Percentiles rank a stretch among this genome's conserved stretches.
These are phyloP conservation scores for Noctua pronuba DNA, from an alignment of 2,888 invertebrate genomes.

Conservation along the genomic window DNA sequence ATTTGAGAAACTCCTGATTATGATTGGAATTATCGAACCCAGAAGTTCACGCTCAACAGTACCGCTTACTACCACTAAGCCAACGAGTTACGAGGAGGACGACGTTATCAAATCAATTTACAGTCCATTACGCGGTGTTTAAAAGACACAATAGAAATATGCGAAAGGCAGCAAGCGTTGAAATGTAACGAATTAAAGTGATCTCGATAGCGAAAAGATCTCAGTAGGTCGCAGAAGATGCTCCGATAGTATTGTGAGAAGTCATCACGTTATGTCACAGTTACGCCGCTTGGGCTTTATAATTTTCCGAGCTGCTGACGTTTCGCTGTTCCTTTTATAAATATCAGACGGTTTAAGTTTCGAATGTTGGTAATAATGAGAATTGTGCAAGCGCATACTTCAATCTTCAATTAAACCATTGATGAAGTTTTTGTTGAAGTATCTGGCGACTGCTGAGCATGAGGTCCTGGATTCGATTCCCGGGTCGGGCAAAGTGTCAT, in stretches of 20 bases:
- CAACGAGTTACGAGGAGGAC: slow-evolving; percentile 2
- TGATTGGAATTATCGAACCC: background rate
- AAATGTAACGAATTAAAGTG: slow-evolving; percentile 72
- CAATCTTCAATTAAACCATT: background rate
- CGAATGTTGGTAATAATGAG: slow-evolving; percentile 63
- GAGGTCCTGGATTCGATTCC: no score
- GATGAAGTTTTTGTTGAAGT: background rate
- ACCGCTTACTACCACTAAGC: background rate
- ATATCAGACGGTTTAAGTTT: slow-evolving; percentile 74
- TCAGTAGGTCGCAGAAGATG: slow-evolving; percentile 76
- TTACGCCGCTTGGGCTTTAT: slow-evolving; percentile 72
- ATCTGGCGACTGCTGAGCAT: no score
- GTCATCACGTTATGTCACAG: slow-evolving; percentile 83
- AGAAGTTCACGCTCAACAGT: background rate
- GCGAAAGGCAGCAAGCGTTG: slow-evolving; percentile 74
- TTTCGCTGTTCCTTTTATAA: slow-evolving; percentile 74
- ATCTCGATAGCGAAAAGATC: slow-evolving; percentile 80
- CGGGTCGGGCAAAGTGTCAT: no score
- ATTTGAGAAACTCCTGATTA: background rate
- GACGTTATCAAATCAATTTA: slow-evolving; percentile 68
- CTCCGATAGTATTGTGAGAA: slow-evolving; percentile 75
- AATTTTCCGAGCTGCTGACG: slow-evolving; percentile 84
- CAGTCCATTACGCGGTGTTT: slow-evolving; percentile 72
- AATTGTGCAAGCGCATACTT: slow-evolving; percentile 62
- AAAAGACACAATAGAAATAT: slow-evolving; percentile 57